Evolutionary conservation across 2,113 vertebrate species (phyloP).

Genomic region (Circaetus cinerascens): DNA sequence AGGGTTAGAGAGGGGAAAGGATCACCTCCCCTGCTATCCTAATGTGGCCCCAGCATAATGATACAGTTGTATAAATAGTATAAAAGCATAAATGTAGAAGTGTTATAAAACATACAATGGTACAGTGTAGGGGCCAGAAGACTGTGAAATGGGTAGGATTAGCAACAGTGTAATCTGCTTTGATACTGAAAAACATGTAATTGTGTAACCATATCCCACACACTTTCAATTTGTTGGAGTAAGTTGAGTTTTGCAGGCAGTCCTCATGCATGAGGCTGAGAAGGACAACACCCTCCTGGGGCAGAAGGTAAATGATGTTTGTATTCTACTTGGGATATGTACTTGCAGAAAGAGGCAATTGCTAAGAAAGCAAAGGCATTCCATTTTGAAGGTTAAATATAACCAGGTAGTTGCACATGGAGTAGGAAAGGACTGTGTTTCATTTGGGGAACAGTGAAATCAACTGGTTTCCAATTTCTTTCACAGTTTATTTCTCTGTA

Average conservation of each 20-base stretch:
- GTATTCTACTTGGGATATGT: not conserved
- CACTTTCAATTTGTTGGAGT: not conserved
- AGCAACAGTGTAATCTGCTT: not conserved
- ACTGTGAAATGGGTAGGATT: not conserved
- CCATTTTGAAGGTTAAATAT: not conserved
- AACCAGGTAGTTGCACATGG: not conserved
- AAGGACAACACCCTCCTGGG: not conserved
- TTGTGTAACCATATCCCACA: not conserved
- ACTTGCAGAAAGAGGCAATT: not conserved
- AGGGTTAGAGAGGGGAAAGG: not conserved
- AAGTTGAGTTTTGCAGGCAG: not conserved
- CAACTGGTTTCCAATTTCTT: not conserved
- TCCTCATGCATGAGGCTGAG: not conserved
- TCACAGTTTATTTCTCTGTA: constrained; percentile 3
- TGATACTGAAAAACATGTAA: not conserved
- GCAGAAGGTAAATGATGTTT: not conserved
- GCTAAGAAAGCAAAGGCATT: not conserved
- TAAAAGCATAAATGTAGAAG: not conserved
- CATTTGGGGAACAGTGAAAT: not conserved
- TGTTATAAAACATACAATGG: not conserved
- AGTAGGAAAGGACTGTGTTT: not conserved
- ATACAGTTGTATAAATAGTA: not conserved
- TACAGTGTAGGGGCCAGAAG: not conserved
- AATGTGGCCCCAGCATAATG: not conserved
- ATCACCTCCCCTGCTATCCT: not conserved